Conservation (phyloP, 2,888 invertebrate species). For the Dicycla oo region DNA sequence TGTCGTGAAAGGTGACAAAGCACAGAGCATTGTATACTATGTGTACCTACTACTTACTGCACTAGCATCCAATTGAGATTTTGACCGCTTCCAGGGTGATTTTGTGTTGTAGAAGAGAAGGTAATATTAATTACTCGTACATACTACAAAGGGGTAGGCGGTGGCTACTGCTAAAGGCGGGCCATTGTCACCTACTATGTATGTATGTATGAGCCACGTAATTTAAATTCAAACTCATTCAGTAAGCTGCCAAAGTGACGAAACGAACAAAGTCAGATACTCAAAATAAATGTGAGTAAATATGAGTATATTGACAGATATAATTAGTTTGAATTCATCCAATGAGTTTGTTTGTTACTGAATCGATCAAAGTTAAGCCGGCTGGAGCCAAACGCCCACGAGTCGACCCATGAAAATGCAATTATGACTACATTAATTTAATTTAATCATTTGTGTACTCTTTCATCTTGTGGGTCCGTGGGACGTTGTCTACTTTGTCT, state of each 20-base stretch:
- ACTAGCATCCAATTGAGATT: neutral
- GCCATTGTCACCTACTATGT: slow-evolving; percentile 47
- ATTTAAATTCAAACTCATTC: slow-evolving; percentile 66
- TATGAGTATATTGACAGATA: slow-evolving; percentile 48
- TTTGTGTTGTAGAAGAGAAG: neutral
- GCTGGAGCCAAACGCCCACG: slow-evolving; percentile 28
- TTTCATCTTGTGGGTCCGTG: slow-evolving; percentile 21
- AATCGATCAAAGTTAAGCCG: slow-evolving; percentile 38
- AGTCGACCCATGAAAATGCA: slow-evolving; percentile 11
- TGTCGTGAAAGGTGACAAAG: neutral
- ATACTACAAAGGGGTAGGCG: slow-evolving; percentile 39
- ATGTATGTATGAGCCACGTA: slow-evolving; percentile 53
- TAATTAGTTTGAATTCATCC: slow-evolving; percentile 40
- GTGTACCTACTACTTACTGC: too few species aligned
- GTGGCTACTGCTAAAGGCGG: slow-evolving; percentile 35
- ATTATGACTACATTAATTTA: slow-evolving; percentile 28
- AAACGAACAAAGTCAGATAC: slow-evolving; percentile 48
- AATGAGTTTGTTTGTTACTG: slow-evolving; percentile 51
- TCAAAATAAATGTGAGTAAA: slow-evolving; percentile 57
- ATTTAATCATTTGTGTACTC: slow-evolving; percentile 15
- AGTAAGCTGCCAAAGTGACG: slow-evolving; percentile 44
- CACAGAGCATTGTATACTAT: neutral
- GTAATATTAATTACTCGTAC: slow-evolving; percentile 20
- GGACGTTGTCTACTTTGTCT: neutral
- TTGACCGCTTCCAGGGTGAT: neutral